Conservation (phyloP, 2,888 invertebrate genomes). For the Tetrapedia diversipes region DNA sequence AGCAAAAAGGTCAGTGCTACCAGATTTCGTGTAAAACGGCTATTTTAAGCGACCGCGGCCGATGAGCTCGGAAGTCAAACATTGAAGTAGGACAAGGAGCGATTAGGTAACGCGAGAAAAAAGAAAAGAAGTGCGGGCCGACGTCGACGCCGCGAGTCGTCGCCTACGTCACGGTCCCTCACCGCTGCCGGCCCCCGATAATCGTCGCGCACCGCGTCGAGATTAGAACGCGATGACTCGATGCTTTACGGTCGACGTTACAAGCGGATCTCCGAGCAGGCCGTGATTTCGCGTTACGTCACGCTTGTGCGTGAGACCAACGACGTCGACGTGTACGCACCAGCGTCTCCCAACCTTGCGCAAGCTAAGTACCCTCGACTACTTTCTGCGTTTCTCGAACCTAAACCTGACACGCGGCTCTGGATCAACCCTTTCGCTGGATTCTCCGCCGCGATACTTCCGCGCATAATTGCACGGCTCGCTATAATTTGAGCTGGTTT, state of each 20-base stretch:
- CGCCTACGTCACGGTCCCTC: constrained; percentile 48
- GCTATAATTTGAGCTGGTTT: too few relatives aligned
- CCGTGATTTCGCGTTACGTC: constrained; percentile 50
- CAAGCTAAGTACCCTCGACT: background rate
- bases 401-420: too few relatives aligned
- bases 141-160: constrained; percentile 24
- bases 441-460: too few relatives aligned
- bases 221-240: constrained; percentile 55
- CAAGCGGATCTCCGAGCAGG: constrained; percentile 8
- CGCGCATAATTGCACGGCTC: too few relatives aligned
- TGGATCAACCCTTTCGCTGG: too few relatives aligned
- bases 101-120: constrained; percentile 53
- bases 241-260: constrained; percentile 43
- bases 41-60: constrained; percentile 43
- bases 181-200: constrained; percentile 21
- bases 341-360: constrained; percentile 3
- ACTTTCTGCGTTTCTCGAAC: too few relatives aligned
- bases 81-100: constrained; percentile 57
- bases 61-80: constrained; percentile 45
- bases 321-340: background rate
- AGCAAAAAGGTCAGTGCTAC: background rate
- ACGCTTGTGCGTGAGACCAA: constrained; percentile 15
- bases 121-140: too few relatives aligned
- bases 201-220: constrained; percentile 18
- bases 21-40: constrained; percentile 21